These are phyloP conservation scores for Drosophila albomicans DNA, from an alignment of 1,140 invertebrate species.

Conservation along the genomic window DNA sequence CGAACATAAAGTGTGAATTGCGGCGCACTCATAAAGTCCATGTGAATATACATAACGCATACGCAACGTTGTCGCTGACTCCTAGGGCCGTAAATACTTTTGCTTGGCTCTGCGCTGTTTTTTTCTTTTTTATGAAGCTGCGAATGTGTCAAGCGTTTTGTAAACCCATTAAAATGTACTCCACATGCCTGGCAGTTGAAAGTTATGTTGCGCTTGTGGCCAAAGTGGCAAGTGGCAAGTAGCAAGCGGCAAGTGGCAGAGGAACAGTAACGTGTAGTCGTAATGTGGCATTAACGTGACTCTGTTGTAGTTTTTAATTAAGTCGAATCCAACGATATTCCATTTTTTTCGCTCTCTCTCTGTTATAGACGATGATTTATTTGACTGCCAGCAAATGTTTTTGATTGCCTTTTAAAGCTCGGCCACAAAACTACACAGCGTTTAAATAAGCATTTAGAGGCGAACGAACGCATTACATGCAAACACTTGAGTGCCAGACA, in stretches of 20 bases:
- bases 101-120: slow-evolving; percentile 46
- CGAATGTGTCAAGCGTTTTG: slow-evolving; percentile 82
- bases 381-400: slow-evolving; percentile 12
- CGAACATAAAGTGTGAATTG: slow-evolving; percentile 5
- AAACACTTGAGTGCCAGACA: slow-evolving; percentile 69
- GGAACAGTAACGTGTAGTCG: slow-evolving; percentile 10
- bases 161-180: slow-evolving; percentile 81
- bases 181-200: slow-evolving; percentile 57
- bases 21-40: slow-evolving; percentile 26
- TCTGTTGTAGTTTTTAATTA: slow-evolving; percentile 42
- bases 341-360: slow-evolving; percentile 5
- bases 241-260: slow-evolving; percentile 12
- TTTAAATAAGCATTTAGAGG: slow-evolving; percentile 76
- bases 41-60: slow-evolving; percentile 62
- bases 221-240: slow-evolving; percentile 11
- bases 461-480: slow-evolving; percentile 58
- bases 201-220: slow-evolving; percentile 54
- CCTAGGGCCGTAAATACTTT: slow-evolving; percentile 22
- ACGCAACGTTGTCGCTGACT: slow-evolving; percentile 49
- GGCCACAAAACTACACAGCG: slow-evolving; percentile 55
- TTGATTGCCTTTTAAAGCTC: slow-evolving; percentile 69
- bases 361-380: slow-evolving; percentile 59
- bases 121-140: slow-evolving; percentile 61
- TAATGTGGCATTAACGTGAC: slow-evolving; percentile 44
- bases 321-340: slow-evolving; percentile 16